Base-by-base conservation (phyloP, 2,888 invertebrate genomes). In the Drosophila diplacantha region DNA sequence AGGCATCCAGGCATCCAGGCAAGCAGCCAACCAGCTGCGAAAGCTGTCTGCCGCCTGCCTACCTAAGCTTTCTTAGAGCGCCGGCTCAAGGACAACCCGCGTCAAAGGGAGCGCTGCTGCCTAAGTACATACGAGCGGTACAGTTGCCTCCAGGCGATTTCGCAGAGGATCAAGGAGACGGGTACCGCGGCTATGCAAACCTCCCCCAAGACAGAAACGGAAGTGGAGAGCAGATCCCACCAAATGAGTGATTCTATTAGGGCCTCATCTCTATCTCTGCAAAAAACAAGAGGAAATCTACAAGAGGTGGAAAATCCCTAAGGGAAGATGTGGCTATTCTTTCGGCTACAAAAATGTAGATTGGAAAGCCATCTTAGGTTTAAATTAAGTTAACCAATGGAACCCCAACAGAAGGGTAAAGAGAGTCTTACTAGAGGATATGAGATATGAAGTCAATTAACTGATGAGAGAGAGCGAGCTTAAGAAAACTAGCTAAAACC, bases 1-100 rank as follows among this genome's bases (percentile, higher is more conserved):
- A 26, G 44, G 8, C 53, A 18, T 41, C 38, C 54, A 55, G 57
- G 7, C 43, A 29, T 37, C n/a, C 11, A 58, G 43, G 34, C 32
- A 35, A 34, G 51, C 37, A 41, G 39, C 49, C 63, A 54, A 46
- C 56, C 47, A 56, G 65, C 56, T 64, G 61, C 46, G 61, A 60
- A 72, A 74, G 58, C 56, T n/a, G 56, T 44, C 76, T 76, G 70
- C 39, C 39, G 39, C 63, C 67, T 76, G 72, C 44, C 51, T 66
- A 64, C 55, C 65, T 52, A 65, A 64, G 60, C 66, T 62, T 62
- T 62, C 60, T 61, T 51, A 62, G 39, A 59, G 67, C 64, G 58
- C 74, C 47, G 55, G 39, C 71, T 75, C 75, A 75, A 75, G 75
- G 75, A 75, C 79, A 75, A 53, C 26, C n/a, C 52, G 59, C 65